These are phyloP conservation scores for Oncorhynchus nerka DNA, from an alignment of 2,113 vertebrate genomes.

Conservation along the genomic window DNA sequence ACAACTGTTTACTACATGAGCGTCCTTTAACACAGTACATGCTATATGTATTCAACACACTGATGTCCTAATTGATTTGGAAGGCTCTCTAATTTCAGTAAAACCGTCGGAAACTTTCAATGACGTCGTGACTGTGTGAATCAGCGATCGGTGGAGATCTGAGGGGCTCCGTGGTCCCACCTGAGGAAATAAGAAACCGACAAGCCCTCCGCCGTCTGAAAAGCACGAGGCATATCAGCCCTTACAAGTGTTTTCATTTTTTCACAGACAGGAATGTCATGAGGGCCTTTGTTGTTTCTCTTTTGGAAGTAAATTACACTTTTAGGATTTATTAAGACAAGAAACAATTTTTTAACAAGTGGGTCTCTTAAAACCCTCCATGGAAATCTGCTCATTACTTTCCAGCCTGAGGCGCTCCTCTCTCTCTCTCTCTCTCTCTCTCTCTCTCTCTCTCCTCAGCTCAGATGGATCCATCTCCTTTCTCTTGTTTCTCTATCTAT, in stretches of 20 bases:
- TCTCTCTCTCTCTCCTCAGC: slow-evolving; percentile 62
- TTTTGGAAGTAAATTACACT: slow-evolving; percentile 95
- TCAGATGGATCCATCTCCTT: slow-evolving; percentile 84
- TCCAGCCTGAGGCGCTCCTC: slow-evolving; percentile 89
- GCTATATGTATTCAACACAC: slow-evolving; percentile 44
- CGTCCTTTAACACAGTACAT: slow-evolving; percentile 44
- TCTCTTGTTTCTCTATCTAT: slow-evolving; percentile 83
- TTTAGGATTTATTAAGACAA: slow-evolving; percentile 99
- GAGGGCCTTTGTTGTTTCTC: slow-evolving; percentile 87
- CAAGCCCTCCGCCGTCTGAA: slow-evolving; percentile 67
- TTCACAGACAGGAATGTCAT: slow-evolving; percentile 79
- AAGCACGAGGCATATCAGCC: slow-evolving; percentile 81
- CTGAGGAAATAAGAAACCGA: slow-evolving; percentile 59
- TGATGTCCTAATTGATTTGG: slow-evolving; percentile 59
- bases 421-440: not conserved
- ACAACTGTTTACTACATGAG: slow-evolving; percentile 45
- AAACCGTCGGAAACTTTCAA: slow-evolving; percentile 45
- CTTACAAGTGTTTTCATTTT: slow-evolving; percentile 82
- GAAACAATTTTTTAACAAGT: slow-evolving; percentile 93
- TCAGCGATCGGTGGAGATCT: slow-evolving; percentile 26
- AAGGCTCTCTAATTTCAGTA: slow-evolving; percentile 59
- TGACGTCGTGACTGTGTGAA: slow-evolving; percentile 37
- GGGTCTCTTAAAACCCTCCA: slow-evolving; percentile 85
- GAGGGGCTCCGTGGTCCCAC: slow-evolving; percentile 40
- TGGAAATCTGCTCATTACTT: slow-evolving; percentile 98